Evolutionary conservation across 1,140 invertebrate genomes (phyloP), one percentile per base, ranked within the genome.

Genomic region (Xylocopa sonorina): DNA sequence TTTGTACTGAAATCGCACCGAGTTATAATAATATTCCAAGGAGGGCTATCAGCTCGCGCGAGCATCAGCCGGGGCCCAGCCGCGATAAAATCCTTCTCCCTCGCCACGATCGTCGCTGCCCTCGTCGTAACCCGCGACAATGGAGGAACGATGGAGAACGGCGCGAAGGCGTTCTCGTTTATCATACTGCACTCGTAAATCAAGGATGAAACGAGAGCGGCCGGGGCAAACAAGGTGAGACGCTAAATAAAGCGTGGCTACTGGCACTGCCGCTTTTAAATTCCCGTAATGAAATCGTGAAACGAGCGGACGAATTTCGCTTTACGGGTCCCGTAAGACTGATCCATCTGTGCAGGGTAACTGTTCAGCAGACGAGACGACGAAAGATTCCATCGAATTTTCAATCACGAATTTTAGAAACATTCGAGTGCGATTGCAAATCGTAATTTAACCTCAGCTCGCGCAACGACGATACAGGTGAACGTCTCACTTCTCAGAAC

Each of bases 231-330:
- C 63, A 46, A 66, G 63, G 63, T 46, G 58, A 41, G 34, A 41
- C 34, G 38, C 58, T 62, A 62, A 38, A 62, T 62, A 38, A 62
- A 43, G 18, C 63, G 24, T 21, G 57, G 10, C 14, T 38, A 60
- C 58, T 43, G 38, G 24, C 29, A 32, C 43, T 18, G 7, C n/a
- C 16, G 63, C 63, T 66, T 66, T 66, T 66, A 66, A 66, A 66
- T 66, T 66, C 38, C 21, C 63, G 63, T 66, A 66, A 66, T 66
- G 63, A 66, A 66, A 66, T 66, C 63, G 63, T 66, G 48, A 66
- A 66, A 27, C 63, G 63, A 34, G 24, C 41, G 32, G 63, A 66
- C 63, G 63, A 24, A 66, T 66, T 66, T 46, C 63, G 63, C 63
- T 66, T 66, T 66, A 66, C 48, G 41, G 43, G 27, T 66, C 27